Percentiles rank a stretch among this genome's conserved stretches.
Conservation (phyloP, 2,113 vertebrate genomes). For the Ctenomys sociabilis region DNA sequence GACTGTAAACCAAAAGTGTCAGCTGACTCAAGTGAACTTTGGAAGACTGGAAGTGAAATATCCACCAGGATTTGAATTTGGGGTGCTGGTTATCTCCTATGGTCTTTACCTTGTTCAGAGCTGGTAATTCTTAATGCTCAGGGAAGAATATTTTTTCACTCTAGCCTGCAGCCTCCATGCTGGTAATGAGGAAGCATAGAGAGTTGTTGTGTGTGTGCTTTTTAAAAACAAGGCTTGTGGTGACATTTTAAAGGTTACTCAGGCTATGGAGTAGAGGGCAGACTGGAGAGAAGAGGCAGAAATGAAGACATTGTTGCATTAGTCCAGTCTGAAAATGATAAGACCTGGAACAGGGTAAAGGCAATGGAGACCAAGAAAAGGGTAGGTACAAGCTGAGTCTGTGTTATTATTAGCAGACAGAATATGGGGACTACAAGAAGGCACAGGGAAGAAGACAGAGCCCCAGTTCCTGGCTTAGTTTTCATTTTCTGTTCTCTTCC, state of each 20-base stretch:
- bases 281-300: neutral
- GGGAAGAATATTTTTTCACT: constrained; percentile 8
- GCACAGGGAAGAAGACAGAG: neutral
- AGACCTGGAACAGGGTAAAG: neutral
- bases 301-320: neutral
- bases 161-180: neutral
- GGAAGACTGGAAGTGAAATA: neutral
- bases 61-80: neutral
- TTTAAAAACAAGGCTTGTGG: neutral
- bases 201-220: neutral
- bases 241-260: constrained; percentile 25
- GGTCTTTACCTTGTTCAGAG: neutral
- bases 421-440: neutral
- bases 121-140: neutral
- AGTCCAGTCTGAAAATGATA: neutral
- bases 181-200: neutral
- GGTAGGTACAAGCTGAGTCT: neutral
- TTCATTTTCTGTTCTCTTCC: neutral
- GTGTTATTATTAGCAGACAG: neutral
- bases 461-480: neutral
- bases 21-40: neutral
- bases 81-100: neutral
- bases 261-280: neutral
- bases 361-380: neutral
- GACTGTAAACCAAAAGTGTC: constrained; percentile 14